Base-by-base conservation (phyloP, 2,113 vertebrate species). In the Epinephelus moara region DNA sequence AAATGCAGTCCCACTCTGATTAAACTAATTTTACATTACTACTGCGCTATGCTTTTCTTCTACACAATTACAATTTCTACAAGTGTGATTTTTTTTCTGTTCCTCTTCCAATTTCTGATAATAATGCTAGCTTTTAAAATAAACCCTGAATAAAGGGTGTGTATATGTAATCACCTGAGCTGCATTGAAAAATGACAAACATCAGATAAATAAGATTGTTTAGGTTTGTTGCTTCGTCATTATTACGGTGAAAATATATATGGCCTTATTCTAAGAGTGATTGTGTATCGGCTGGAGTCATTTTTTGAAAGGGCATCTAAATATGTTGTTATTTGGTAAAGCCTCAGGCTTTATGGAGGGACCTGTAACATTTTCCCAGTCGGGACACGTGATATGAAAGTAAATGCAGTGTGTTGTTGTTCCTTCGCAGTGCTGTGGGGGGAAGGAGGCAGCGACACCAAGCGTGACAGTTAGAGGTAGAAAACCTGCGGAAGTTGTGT, bases 371-470 rank as follows among this genome's bases (percentile, higher is more conserved):
- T 63, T 55, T 83, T 88, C 72, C 77, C 47, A 45, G 27, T 30
- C 11, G 27, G 40, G 52, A 69, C 92, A 93, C 88, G 91, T 93
- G 92, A 93, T 68, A 9, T 82, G 87, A 87, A 89, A 90, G 84
- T 81, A 72, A 85, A 92, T 50, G 76, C 70, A 47, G 68, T 85
- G 83, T 73, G 89, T 85, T 90, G 87, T 92, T 85, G 87, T 82
- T 88, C 15, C 25, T 73, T 42, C 55, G 45, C 59, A 3, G 42
- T 50, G 55, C 60, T 27, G n/a, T 66, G 53, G 33, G n/a, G n/a
- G 45, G 55, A 23, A 23, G 67, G 25, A 45, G 21, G 50, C 59
- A 68, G 23, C 2, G 12, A 30, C 2, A 15, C 53, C 40, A 81
- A 88, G 61, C 21, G 30, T 0, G 1, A 1, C 13, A 7, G 9